phyloP scores from a whole-genome alignment of 2,888 invertebrate species.

The Eristalis arbustorum region DNA sequence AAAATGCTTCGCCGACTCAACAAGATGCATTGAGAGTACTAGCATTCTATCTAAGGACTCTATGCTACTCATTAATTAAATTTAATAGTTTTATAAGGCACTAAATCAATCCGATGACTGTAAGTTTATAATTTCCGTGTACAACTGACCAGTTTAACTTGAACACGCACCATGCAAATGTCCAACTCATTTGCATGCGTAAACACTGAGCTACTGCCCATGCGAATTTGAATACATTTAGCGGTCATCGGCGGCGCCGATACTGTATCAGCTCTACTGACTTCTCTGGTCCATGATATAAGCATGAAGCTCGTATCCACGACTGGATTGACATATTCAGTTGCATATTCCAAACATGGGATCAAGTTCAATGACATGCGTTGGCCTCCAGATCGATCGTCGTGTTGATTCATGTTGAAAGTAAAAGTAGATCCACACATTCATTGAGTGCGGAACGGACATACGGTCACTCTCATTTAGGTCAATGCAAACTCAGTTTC shows the following conservation, averaged over 20 bases:
- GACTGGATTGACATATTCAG: background rate
- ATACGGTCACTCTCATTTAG: conserved; percentile 27
- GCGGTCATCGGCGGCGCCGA: conserved; percentile 23
- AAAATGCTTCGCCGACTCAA: background rate
- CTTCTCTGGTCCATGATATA: background rate
- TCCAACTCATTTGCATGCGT: conserved; percentile 11
- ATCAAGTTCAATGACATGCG: conserved; percentile 58
- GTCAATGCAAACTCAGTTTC: conserved; percentile 50
- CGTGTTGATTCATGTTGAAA: conserved; percentile 10
- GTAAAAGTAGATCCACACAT: conserved; percentile 32
- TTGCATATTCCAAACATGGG: background rate
- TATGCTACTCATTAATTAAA: background rate
- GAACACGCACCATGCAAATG: background rate
- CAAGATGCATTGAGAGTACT: background rate
- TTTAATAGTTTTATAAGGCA: background rate
- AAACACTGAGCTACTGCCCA: background rate
- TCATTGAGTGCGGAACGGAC: conserved; percentile 25
- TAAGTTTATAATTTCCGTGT: conserved; percentile 18
- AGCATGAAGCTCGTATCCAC: background rate
- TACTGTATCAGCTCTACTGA: background rate
- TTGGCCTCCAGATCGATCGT: background rate
- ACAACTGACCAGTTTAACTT: conserved; percentile 31
- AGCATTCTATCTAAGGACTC: background rate
- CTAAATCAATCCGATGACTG: background rate
- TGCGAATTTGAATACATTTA: conserved; percentile 41